Base-by-base conservation (phyloP, 64 coral and sea anemone species). In the Cladopsammia gracilis region DNA sequence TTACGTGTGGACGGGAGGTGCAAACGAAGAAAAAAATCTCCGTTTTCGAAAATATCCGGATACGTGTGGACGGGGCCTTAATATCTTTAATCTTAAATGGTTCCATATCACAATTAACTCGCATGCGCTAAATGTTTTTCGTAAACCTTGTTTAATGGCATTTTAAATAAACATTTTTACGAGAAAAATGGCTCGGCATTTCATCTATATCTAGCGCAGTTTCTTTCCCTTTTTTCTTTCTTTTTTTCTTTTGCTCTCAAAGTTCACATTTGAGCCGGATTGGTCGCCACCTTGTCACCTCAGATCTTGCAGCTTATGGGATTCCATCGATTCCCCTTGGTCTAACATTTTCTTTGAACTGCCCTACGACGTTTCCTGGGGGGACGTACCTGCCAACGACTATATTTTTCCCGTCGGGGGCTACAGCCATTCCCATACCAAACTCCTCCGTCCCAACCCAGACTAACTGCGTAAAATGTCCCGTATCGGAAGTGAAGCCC, bases 381-480 rank as follows among this genome's bases (percentile, higher is more conserved):
- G 96, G 96, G 67, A 91, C 83, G 82, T 98, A 98, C 64, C 83
- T 53, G 19, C 96, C 96, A 12, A 98, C 96, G 4, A 94, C 93
- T 19, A 98, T 77, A 54, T 88, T 85, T 25, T 82, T 93, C 8
- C 96, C 96, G 71, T 98, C 96, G 12, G 86, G 88, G 7, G 88
- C 88, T 25, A 94, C 79, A 18, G 96, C 92, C 76, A 88, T 98
- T 1, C 82, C 96, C 96, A 98, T 98, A 13, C 96, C 96, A 71
- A 98, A 94, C 83, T 98, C 92, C 61, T 98, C 80, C 11, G 96
- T 88, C 9, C 88, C 92, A 6, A 58, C 68, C 96, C 96, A 98
- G 6, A 98, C 82, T 18, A 98, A 51, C 64, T 98, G 96, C 8
- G 96, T 91, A 62, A 98, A 98, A 89, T 98, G 86, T 3, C 91